Percentiles rank a stretch among this genome's conserved stretches.
Conservation (phyloP, 2,113 vertebrate species). For the Patagioenas fasciata region DNA sequence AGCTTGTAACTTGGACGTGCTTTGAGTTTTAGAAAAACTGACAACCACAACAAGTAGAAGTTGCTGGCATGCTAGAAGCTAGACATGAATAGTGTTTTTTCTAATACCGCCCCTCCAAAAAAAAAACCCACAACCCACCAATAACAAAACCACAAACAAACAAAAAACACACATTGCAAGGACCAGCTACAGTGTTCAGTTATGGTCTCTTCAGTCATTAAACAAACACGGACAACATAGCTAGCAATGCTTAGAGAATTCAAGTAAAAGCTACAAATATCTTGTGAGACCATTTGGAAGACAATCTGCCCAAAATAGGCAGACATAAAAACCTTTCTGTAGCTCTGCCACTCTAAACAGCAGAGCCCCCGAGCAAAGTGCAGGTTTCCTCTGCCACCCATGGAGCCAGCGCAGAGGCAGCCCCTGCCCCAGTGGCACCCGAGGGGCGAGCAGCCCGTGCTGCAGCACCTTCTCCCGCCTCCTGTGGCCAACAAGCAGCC, state of each 20-base stretch:
- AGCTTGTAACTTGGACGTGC: not conserved
- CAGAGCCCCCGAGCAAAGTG: not conserved
- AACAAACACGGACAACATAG: not conserved
- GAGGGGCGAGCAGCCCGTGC: not conserved
- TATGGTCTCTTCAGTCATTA: not conserved
- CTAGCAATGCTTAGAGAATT: not conserved
- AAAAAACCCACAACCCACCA: not conserved
- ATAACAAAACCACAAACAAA: no score
- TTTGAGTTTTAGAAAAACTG: not conserved
- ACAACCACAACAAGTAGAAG: not conserved
- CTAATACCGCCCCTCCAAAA: not conserved
- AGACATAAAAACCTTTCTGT: not conserved
- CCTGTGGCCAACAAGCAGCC: not conserved
- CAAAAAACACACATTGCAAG: not conserved
- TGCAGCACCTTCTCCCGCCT: not conserved
- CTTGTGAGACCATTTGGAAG: not conserved
- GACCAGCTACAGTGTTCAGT: not conserved
- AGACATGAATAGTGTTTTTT: not conserved
- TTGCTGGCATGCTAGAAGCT: not conserved
- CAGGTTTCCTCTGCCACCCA: not conserved
- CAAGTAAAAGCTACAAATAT: not conserved
- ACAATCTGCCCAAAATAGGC: not conserved
- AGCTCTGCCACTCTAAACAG: not conserved
- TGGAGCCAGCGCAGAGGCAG: fast-evolving
- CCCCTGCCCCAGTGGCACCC: fast-evolving